Evolutionary conservation across 2,797 vertebrate genomes (phyloP).

Genomic region (Thalassophryne amazonica): DNA sequence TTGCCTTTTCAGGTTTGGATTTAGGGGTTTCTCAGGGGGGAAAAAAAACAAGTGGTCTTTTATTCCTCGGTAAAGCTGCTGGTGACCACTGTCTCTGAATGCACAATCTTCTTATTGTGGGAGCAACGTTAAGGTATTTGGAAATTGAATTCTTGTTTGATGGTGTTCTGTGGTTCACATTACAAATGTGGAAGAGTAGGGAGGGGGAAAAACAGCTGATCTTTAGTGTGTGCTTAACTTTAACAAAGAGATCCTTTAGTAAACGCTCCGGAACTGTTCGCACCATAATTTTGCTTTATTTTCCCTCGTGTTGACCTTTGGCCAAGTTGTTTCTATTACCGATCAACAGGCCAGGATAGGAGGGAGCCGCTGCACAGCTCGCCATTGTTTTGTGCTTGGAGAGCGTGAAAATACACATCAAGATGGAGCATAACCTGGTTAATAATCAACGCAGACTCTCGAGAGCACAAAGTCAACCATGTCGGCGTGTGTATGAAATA

Average conservation of each 20-base stretch:
- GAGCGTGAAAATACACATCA: neutral
- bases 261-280: neutral
- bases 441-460: slow-evolving; percentile 45
- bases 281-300: slow-evolving; percentile 11
- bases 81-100: neutral
- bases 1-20: neutral
- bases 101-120: neutral
- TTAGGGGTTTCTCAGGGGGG: neutral
- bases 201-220: neutral
- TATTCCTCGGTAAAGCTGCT: neutral
- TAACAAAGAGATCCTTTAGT: neutral
- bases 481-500: slow-evolving; percentile 4
- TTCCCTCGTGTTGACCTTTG: slow-evolving; percentile 39
- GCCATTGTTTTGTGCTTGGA: slow-evolving; percentile 17
- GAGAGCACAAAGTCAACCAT: slow-evolving; percentile 9
- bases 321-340: slow-evolving; percentile 39
- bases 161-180: neutral
- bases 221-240: neutral
- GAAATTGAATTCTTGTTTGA: neutral
- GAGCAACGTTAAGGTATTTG: neutral
- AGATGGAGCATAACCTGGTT: slow-evolving; percentile 23
- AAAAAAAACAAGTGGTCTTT: neutral
- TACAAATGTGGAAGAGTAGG: neutral
- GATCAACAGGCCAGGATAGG: slow-evolving; percentile 20
- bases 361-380: slow-evolving; percentile 16